Evolutionary conservation across 30 jellyfish, hydroid and myxozoan species (phyloP), one percentile per base, ranked within the genome.

Genomic region (Catostylus mosaicus): DNA sequence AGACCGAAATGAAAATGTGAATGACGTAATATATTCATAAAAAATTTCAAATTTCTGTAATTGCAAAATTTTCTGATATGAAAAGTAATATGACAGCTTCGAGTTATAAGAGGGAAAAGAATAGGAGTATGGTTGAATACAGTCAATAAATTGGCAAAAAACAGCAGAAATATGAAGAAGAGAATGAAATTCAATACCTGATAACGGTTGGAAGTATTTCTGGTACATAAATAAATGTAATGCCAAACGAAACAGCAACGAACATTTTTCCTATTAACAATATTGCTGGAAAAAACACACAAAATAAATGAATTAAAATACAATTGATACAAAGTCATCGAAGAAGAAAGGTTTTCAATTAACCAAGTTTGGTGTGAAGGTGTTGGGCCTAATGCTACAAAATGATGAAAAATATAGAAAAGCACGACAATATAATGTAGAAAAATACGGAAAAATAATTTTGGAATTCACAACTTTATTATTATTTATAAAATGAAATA

Each of bases 141-240:
- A 40, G 54, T 40, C 12, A 40, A 40, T 5, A 14, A 40, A 40
- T 5, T 40, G 54, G 54, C 54, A 14, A 40, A 40, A 40, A 40
- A 40, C 14, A 48, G 26, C 19, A 50, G 31, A 56, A 20, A 23
- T 18, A 23, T 48, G 20, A 52, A 59, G 1, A 23, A 23, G 11
- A 3, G n/a, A n/a, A n/a, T n/a, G n/a, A n/a, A n/a, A n/a, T n/a
- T n/a, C n/a, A n/a, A n/a, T n/a, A 84, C 95, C 95, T 73, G 76
- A 84, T 66, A 14, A 74, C 81, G 0, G 95, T 84, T 72, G 95
- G 95, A 31, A 38, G 73, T 22, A 84, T 56, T 27, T 84, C 95
- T 18, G 85, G 87, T 0, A 75, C 43, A 37, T 70, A 72, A 43
- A 84, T 22, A 18, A 67, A 84, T 0, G 74, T 83, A 46, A 73